Conservation (phyloP, 2,797 vertebrate genomes). For the Astyanax mexicanus region DNA sequence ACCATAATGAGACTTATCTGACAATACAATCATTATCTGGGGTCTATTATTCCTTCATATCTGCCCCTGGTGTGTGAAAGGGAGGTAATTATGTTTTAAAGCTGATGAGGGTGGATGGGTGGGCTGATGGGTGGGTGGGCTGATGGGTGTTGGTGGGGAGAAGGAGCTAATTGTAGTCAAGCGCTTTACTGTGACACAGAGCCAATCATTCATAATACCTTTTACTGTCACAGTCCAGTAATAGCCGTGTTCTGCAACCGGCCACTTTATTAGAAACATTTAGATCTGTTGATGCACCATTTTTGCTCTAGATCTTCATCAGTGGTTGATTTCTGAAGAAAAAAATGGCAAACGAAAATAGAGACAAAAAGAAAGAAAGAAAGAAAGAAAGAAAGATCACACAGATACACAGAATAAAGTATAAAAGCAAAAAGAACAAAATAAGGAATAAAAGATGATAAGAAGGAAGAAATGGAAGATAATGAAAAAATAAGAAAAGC, state of each 20-base stretch:
- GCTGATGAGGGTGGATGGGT: not conserved
- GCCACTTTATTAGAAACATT: not conserved
- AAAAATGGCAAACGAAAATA: too few species aligned
- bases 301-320: too few species aligned
- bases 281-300: too few species aligned
- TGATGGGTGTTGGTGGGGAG: conserved; percentile 13
- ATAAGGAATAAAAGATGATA: too few species aligned
- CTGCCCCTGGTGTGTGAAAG: conserved; percentile 19
- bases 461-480: too few species aligned
- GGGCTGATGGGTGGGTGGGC: conserved; percentile 24
- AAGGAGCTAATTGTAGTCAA: conserved; percentile 12
- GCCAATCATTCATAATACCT: not conserved
- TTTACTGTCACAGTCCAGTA: not conserved
- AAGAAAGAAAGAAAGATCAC: too few species aligned
- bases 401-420: too few species aligned
- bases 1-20: conserved; percentile 31
- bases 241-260: not conserved
- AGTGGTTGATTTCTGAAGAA: too few species aligned
- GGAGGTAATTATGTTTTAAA: conserved; percentile 29
- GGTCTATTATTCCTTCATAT: conserved; percentile 14
- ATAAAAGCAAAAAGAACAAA: too few species aligned
- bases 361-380: too few species aligned
- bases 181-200: conserved; percentile 12
- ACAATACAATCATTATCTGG: conserved; percentile 17
- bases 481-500: too few species aligned